phyloP scores from a whole-genome alignment of 2,113 vertebrate species.

The Megaceryle maxima region DNA sequence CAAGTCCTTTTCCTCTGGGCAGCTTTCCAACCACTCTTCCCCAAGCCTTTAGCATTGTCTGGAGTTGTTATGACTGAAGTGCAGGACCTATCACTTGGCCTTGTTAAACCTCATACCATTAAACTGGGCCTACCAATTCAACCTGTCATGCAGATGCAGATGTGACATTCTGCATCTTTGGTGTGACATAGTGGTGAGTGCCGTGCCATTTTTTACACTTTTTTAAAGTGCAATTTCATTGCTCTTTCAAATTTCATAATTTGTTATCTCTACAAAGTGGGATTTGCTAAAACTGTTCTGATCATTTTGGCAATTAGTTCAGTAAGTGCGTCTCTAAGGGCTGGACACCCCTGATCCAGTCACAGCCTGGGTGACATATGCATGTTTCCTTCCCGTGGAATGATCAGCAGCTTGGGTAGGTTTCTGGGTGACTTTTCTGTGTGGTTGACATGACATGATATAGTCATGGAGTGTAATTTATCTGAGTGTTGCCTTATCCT shows the following conservation, averaged over 20 bases:
- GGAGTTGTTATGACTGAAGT: too few relatives aligned
- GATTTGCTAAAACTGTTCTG: not conserved
- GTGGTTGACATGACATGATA: not conserved
- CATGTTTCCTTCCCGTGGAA: not conserved
- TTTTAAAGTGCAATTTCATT: not conserved
- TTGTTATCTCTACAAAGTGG: not conserved
- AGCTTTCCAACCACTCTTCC: too few relatives aligned
- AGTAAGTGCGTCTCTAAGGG: not conserved
- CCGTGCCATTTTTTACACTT: not conserved
- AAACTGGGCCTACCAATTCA: too few relatives aligned
- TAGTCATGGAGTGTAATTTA: not conserved
- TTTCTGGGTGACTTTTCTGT: not conserved
- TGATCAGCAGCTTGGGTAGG: not conserved
- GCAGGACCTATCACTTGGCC: too few relatives aligned
- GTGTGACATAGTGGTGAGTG: not conserved
- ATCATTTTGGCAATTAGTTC: not conserved
- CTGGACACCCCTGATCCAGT: not conserved
- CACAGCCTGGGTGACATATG: rapidly evolving
- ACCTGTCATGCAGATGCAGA: not conserved
- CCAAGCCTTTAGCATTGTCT: too few relatives aligned
- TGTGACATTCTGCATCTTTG: not conserved
- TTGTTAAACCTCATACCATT: too few relatives aligned
- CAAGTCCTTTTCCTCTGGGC: too few relatives aligned
- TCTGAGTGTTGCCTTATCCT: not conserved
- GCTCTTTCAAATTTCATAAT: not conserved